Evolutionary conservation across 2,888 invertebrate genomes (phyloP), one percentile per base, ranked within the genome.

Genomic region (Dicyrtomina minuta): DNA sequence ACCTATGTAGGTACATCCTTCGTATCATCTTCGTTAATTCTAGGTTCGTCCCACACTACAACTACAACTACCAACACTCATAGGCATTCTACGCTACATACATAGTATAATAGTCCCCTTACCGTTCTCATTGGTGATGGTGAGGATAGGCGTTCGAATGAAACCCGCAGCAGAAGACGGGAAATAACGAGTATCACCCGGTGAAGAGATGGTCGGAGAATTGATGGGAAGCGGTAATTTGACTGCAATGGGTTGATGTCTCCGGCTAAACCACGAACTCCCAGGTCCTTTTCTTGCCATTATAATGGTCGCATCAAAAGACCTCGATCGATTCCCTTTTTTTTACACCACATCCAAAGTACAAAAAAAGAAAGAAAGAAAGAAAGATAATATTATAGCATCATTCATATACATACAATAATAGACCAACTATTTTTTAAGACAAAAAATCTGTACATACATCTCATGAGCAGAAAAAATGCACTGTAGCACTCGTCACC

Each of bases 71-170:
- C n/a, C n/a, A n/a, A n/a, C n/a, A n/a, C n/a, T n/a, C n/a, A n/a
- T n/a, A n/a, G n/a, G n/a, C n/a, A n/a, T n/a, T n/a, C n/a, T n/a
- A n/a, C n/a, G n/a, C n/a, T n/a, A n/a, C n/a, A n/a, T n/a, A n/a
- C n/a, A n/a, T n/a, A n/a, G n/a, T n/a, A n/a, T n/a, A n/a, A n/a
- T n/a, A n/a, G n/a, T n/a, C n/a, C n/a, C 55, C 68, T 72, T 71
- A 74, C 77, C 74, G 41, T 73, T 75, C 62, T 75, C 77, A 66
- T 77, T 77, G 6, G 77, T 77, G 51, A 77, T 72, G 33, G 77
- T 77, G 58, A 77, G 71, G 51, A 77, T 74, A n/a, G 77, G 77
- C 15, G 75, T 71, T 33, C 71, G 58, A 24, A 74, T 53, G 53
- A 70, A 60, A 13, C 62, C 39, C 22, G 70, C 53, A 15, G 67